Evolutionary conservation across 2,113 vertebrate genomes (phyloP).

Genomic region (Struthio camelus): DNA sequence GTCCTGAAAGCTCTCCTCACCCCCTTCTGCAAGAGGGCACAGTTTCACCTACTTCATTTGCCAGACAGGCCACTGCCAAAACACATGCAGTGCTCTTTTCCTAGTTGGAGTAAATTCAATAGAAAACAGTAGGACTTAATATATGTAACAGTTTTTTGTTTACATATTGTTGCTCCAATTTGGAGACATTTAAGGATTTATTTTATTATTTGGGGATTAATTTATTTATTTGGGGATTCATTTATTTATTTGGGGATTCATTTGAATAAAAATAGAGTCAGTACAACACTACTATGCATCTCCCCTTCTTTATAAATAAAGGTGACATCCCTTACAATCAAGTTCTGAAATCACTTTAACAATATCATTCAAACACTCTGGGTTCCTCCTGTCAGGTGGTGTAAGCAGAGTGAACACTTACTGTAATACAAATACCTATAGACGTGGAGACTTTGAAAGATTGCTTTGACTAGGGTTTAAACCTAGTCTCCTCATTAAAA

Average conservation of each 20-base stretch:
- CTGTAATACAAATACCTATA: not conserved
- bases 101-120: slow-evolving; percentile 8
- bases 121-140: not conserved
- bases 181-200: not conserved
- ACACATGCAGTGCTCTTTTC: not conserved
- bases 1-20: not conserved
- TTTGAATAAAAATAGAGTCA: not conserved
- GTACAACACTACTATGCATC: not conserved
- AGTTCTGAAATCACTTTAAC: not conserved
- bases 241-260: not conserved
- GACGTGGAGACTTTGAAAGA: not conserved
- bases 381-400: not conserved
- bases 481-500: not conserved
- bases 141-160: not conserved
- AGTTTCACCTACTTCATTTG: slow-evolving; percentile 39
- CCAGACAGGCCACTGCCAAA: slow-evolving; percentile 44
- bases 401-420: rapidly evolving
- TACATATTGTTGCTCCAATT: not conserved
- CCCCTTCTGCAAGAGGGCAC: not conserved
- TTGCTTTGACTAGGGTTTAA: slow-evolving; percentile 19
- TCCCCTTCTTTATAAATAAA: not conserved
- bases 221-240: not conserved
- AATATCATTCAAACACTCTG: not conserved
- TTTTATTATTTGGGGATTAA: not conserved
- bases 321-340: not conserved